These are phyloP conservation scores for Epistrophella euchroma DNA, from an alignment of 2,888 invertebrate species.

Conservation along the genomic window DNA sequence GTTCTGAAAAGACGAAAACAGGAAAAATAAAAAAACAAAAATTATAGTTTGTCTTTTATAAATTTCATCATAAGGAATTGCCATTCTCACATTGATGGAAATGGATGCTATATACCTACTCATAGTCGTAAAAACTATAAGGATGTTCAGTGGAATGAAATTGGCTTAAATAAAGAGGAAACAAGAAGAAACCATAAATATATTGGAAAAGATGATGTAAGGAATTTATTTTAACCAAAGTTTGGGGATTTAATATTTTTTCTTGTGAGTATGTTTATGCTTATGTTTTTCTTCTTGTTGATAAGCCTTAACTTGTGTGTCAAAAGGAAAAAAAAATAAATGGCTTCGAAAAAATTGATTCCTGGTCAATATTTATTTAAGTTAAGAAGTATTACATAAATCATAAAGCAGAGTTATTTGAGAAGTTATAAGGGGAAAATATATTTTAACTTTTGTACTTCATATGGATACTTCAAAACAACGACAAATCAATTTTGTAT, in stretches of 20 bases:
- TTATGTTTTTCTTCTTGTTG: not conserved
- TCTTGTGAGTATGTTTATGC: not conserved
- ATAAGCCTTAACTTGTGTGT: not conserved
- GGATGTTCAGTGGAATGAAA: slow-evolving; percentile 2
- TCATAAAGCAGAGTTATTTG: not conserved
- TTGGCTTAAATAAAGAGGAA: slow-evolving; percentile 9
- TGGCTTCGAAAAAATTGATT: slow-evolving; percentile 8
- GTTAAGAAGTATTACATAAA: slow-evolving; percentile 1
- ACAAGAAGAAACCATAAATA: slow-evolving; percentile 15
- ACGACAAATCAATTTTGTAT: not conserved
- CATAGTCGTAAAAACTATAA: slow-evolving; percentile 28
- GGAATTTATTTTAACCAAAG: slow-evolving; percentile 18
- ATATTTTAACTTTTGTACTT: slow-evolving; percentile 1
- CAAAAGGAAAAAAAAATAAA: not conserved
- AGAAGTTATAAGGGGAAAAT: not conserved
- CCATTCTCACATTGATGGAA: not conserved
- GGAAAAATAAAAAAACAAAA: slow-evolving; percentile 4
- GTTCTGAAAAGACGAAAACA: slow-evolving; percentile 77
- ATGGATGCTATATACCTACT: not conserved
- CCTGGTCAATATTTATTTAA: not conserved
- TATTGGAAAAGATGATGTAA: slow-evolving; percentile 3
- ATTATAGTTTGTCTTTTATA: slow-evolving; percentile 4
- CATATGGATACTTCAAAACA: not conserved
- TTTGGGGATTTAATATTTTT: slow-evolving; percentile 16
- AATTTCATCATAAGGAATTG: not conserved